phyloP scores from a whole-genome alignment of 92 coral and sea anemone species.

The Ricordea florida region DNA sequence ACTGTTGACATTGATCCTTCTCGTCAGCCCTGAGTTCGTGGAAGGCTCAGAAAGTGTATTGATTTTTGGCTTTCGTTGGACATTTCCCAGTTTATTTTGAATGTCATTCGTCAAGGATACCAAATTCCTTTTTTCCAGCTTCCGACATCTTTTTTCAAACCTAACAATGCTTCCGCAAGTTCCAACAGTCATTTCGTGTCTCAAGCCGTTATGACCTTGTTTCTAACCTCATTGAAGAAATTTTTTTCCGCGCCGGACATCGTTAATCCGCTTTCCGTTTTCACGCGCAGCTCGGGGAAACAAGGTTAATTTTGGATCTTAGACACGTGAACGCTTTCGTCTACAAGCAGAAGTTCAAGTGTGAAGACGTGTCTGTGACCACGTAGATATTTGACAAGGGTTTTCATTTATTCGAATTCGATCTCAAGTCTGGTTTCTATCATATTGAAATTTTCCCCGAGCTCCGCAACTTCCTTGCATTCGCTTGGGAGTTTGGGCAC shows the following conservation, averaged over 20 bases:
- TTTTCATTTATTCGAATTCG: constrained; percentile 9
- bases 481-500: constrained; percentile 28
- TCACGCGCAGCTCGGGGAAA: neutral
- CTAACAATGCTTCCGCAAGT: constrained; percentile 27
- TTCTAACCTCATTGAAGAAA: too few relatives aligned
- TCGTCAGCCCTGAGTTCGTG: too few relatives aligned
- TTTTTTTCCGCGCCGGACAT: neutral
- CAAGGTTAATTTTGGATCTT: constrained; percentile 22
- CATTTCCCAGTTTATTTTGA: constrained; percentile 28
- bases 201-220: constrained; percentile 27
- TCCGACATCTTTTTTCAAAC: constrained; percentile 24
- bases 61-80: constrained; percentile 36
- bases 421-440: constrained; percentile 16
- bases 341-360: constrained; percentile 18
- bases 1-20: neutral
- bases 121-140: constrained; percentile 38
- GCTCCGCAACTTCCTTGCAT: constrained; percentile 12
- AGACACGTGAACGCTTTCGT: constrained; percentile 18
- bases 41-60: constrained; percentile 18
- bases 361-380: constrained; percentile 38
- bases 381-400: neutral
- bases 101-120: constrained; percentile 29
- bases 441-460: neutral
- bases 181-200: constrained; percentile 10
- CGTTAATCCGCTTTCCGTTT: neutral